Percentiles rank a stretch among this genome's conserved stretches.
phyloP scores from a whole-genome alignment of 2,888 invertebrate genomes.

The Eilema griseolum region DNA sequence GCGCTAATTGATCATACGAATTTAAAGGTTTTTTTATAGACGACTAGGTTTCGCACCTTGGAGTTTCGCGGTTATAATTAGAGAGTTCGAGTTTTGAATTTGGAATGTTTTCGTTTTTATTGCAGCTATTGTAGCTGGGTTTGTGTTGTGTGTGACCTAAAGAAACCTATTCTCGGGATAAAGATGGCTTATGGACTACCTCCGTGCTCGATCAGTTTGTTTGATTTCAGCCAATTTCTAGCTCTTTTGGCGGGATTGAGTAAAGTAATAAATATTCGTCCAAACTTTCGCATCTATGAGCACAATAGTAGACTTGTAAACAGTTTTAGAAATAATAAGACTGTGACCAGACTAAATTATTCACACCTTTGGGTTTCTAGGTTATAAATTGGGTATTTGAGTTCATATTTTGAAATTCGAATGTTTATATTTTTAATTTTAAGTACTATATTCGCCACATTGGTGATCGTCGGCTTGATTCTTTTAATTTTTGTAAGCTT shows the following conservation, averaged over 20 bases:
- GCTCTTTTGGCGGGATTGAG: background rate
- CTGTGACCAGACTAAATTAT: too few species aligned
- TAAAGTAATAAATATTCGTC: background rate
- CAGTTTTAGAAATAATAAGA: too few species aligned
- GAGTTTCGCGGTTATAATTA: conserved; percentile 14
- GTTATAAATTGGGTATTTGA: conserved; percentile 13
- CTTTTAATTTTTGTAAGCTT: too few species aligned
- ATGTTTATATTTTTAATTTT: background rate
- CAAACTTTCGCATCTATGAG: background rate
- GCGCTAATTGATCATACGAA: conserved; percentile 24
- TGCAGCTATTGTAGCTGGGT: background rate
- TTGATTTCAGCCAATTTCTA: background rate
- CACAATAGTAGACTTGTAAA: too few species aligned
- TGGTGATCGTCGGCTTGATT: too few species aligned
- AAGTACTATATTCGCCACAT: too few species aligned
- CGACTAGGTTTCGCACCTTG: conserved; percentile 20
- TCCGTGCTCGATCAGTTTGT: background rate
- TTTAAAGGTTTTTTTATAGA: conserved; percentile 15
- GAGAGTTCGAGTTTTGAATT: background rate
- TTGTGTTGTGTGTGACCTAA: background rate
- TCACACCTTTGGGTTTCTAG: conserved; percentile 11
- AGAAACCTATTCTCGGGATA: background rate
- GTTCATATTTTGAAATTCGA: background rate
- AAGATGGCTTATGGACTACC: background rate
- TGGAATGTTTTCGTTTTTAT: background rate